phyloP scores from a whole-genome alignment of 2,113 vertebrate species.

The Heterotilapia buettikoferi region DNA sequence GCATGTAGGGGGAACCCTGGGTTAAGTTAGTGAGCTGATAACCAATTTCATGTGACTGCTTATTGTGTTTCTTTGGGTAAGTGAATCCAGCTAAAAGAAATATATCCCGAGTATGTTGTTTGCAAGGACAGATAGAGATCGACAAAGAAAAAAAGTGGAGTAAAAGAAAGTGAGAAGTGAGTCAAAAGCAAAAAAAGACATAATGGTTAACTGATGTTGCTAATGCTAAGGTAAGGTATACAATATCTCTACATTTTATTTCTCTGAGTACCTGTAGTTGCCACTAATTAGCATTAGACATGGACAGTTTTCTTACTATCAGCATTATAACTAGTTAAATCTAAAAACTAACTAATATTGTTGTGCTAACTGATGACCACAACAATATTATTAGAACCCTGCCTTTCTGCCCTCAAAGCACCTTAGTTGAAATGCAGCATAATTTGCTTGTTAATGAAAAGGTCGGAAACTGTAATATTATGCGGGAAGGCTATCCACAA shows the following conservation, averaged over 20 bases:
- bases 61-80: background rate
- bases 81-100: background rate
- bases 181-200: background rate
- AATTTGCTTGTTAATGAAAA: constrained; percentile 36
- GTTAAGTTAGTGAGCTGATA: background rate
- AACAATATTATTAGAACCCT: background rate
- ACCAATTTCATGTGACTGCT: background rate
- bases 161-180: background rate
- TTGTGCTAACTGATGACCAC: background rate
- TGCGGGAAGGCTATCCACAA: background rate
- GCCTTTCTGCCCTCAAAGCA: background rate
- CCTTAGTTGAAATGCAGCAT: background rate
- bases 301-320: background rate
- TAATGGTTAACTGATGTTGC: background rate
- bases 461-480: background rate
- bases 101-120: background rate
- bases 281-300: background rate
- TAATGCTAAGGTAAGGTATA: background rate
- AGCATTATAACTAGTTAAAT: background rate
- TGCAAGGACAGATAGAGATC: background rate
- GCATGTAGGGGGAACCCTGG: background rate
- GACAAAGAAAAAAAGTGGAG: background rate
- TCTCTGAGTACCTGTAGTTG: background rate
- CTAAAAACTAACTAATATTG: background rate
- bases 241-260: background rate